phyloP scores from a whole-genome alignment of 2,888 invertebrate genomes.

The Muscina levida region DNA sequence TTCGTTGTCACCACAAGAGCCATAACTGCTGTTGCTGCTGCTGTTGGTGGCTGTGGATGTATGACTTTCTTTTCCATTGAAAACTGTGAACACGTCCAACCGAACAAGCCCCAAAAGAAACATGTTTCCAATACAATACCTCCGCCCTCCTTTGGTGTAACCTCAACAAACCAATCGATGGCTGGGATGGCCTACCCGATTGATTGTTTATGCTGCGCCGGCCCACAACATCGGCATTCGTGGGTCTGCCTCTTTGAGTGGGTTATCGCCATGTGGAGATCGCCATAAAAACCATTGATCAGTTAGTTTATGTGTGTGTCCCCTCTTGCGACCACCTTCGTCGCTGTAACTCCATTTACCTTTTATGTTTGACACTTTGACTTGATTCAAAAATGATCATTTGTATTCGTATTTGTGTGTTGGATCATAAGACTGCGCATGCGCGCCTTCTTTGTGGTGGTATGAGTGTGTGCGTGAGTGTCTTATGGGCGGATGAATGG shows the following conservation, averaged over 20 bases:
- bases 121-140: constrained; percentile 15
- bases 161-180: constrained; percentile 27
- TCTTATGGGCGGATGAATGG: constrained; percentile 56
- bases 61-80: constrained; percentile 60
- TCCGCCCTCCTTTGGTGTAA: neutral
- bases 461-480: neutral
- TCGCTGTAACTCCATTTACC: neutral
- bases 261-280: constrained; percentile 14
- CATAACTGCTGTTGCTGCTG: neutral
- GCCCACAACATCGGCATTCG: constrained; percentile 1
- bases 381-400: constrained; percentile 43
- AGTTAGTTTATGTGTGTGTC: neutral
- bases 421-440: constrained; percentile 13
- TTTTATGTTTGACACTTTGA: constrained; percentile 44
- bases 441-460: neutral
- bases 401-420: neutral
- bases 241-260: constrained; percentile 6
- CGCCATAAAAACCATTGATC: constrained; percentile 1
- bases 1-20: constrained; percentile 12
- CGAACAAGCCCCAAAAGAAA: neutral
- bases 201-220: neutral
- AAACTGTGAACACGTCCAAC: constrained; percentile 25
- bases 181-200: constrained; percentile 8
- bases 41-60: constrained; percentile 23
- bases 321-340: neutral